Evolutionary conservation across 2,113 vertebrate species (phyloP), one percentile per base, ranked within the genome.

Genomic region (Toxostoma redivivum): DNA sequence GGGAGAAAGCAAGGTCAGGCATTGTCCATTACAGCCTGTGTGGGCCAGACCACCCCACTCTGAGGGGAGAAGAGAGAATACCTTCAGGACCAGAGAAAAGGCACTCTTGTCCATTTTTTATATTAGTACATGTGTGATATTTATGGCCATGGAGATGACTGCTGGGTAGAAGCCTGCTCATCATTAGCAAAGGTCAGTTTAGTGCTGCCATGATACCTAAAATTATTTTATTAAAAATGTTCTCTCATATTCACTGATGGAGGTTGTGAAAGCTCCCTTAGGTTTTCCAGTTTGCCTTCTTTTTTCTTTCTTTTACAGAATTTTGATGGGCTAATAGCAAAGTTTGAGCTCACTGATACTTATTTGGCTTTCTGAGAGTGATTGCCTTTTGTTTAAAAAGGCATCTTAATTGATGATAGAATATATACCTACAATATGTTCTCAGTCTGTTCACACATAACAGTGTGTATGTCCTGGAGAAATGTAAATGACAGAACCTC

Each of bases 401-500:
- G 28, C 84, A 62, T 30, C 69, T 58, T 90, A 92, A 77, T 10
- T 91, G 38, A 64, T 91, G 73, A 48, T 56, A 84, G 18, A 84
- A 74, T 58, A 81, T 8, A 81, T 45, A 81, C 44, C 51, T 84
- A 53, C 40, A 72, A 65, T 80, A 57, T 31, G 9, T 82, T 89
- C 54, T 87, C 70, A 89, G 30, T 89, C 44, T 72, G 57, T 57
- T 95, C 91, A 81, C 37, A 76, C 11, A 20, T 64, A 79, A 20
- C 24, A 47, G 12, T 23, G 12, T 45, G 37, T 54, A 51, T n/a
- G 25, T 92, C 53, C 53, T 50, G 42, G 40, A 89, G 40, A 72
- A 92, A 91, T 35, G 53, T 81, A 92, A 95, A 81, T 81, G 57
- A n/a, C 65, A 86, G 42, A 84, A 89, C 19, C 28, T 62, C 25